phyloP scores from a whole-genome alignment of 2,797 vertebrate species.

The Coregonus suidteri region DNA sequence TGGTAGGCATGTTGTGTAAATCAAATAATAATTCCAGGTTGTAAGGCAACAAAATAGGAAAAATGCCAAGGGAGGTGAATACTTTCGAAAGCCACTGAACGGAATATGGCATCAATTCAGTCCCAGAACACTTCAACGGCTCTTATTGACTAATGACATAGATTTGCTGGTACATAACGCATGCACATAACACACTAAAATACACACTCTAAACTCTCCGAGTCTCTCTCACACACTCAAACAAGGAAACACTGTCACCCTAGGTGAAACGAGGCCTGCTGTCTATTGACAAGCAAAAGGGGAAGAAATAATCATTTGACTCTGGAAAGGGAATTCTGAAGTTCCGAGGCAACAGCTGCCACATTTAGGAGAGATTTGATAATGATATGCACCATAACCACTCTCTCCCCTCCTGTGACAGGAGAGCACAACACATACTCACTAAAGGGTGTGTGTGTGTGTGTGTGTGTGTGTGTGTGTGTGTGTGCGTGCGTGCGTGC shows the following conservation, averaged over 20 bases:
- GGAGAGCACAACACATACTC: neutral
- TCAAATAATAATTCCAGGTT: too few relatives aligned
- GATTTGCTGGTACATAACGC: too few relatives aligned
- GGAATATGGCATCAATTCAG: too few relatives aligned
- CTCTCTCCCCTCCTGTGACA: slow-evolving; percentile 12
- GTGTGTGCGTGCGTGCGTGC: too few relatives aligned
- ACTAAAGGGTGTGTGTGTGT: neutral
- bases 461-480: neutral
- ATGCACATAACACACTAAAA: too few relatives aligned
- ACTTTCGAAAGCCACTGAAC: too few relatives aligned
- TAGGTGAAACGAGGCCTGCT: neutral
- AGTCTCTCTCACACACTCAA: neutral
- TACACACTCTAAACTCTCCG: too few relatives aligned
- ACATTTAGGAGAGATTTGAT: slow-evolving; percentile 35
- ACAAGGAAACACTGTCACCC: neutral
- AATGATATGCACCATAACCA: slow-evolving; percentile 33
- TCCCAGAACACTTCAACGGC: too few relatives aligned
- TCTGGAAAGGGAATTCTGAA: slow-evolving; percentile 26
- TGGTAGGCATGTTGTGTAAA: too few relatives aligned
- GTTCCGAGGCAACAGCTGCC: slow-evolving; percentile 53
- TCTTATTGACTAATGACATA: too few relatives aligned
- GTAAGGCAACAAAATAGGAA: too few relatives aligned
- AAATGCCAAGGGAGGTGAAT: too few relatives aligned
- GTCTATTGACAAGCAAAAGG: slow-evolving; percentile 19
- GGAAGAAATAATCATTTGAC: slow-evolving; percentile 21